A percentile compares a stretch with the other conserved stretches of the same genome.
These are phyloP conservation scores for Phenganax stokvisi DNA, from an alignment of 92 coral and sea anemone genomes.

Conservation along the genomic window DNA sequence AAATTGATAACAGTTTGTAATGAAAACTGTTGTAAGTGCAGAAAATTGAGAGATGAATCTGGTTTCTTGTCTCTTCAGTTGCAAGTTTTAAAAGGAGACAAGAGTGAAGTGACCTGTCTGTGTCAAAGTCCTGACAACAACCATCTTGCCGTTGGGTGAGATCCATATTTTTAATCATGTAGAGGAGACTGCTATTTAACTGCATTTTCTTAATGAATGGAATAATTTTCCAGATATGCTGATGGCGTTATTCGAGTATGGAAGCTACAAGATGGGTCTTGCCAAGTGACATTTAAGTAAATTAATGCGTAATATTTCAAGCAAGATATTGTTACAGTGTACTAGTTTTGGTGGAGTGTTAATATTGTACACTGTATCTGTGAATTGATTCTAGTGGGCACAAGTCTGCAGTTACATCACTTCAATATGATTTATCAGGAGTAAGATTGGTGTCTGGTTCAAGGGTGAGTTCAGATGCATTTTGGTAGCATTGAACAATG, in stretches of 20 bases:
- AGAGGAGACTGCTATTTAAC: neutral
- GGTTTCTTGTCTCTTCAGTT: constrained; percentile 46
- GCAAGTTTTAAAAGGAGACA: constrained; percentile 64
- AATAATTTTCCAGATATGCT: constrained; percentile 51
- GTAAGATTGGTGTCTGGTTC: constrained; percentile 77
- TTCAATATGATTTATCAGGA: constrained; percentile 64
- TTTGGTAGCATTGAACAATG: neutral
- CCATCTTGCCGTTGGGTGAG: constrained; percentile 80
- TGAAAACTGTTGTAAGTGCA: too few species aligned
- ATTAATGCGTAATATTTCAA: neutral
- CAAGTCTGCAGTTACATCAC: constrained; percentile 65
- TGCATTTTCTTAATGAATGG: neutral
- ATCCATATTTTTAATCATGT: neutral
- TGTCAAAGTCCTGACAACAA: constrained; percentile 65
- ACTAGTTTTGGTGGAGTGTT: neutral
- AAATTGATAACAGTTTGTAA: too few species aligned
- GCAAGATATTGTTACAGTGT: neutral
- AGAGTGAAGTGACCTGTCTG: constrained; percentile 76
- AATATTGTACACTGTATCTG: too few species aligned
- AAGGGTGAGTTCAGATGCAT: constrained; percentile 46
- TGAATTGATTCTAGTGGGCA: constrained; percentile 57
- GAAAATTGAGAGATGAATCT: neutral
- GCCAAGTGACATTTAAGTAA: constrained; percentile 77
- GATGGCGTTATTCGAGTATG: constrained; percentile 71
- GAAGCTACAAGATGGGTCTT: constrained; percentile 50